phyloP scores from a whole-genome alignment of 1,140 invertebrate genomes.

The Aradophagus sp. region DNA sequence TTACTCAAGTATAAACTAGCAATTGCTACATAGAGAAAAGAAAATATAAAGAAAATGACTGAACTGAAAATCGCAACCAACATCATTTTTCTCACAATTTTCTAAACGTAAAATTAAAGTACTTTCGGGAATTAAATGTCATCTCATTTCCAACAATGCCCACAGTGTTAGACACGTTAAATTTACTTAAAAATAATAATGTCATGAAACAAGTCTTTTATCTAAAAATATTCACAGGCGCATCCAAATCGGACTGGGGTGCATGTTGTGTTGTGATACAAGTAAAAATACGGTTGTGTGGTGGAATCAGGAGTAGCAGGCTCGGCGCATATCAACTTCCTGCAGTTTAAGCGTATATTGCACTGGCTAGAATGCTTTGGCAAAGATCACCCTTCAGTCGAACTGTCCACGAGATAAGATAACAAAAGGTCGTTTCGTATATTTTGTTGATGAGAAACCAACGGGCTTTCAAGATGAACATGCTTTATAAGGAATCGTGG shows the following conservation, averaged over 20 bases:
- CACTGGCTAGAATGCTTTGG: slow-evolving; percentile 22
- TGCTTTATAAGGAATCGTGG: too few relatives aligned
- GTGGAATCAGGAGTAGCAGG: slow-evolving; percentile 25
- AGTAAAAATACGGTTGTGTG: slow-evolving; percentile 34
- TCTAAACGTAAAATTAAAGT: too few relatives aligned
- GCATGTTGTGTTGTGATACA: slow-evolving; percentile 24
- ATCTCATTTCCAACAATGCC: too few relatives aligned
- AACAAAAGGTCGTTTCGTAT: slow-evolving; percentile 33
- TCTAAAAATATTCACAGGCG: slow-evolving; percentile 37
- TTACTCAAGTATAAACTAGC: too few relatives aligned
- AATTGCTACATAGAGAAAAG: too few relatives aligned
- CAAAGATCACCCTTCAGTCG: slow-evolving; percentile 36
- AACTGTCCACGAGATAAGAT: slow-evolving; percentile 34
- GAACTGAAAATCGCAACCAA: too few relatives aligned
- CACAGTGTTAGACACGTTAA: too few relatives aligned
- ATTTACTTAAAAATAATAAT: too few relatives aligned
- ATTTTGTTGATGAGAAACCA: slow-evolving; percentile 21
- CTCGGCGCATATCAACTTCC: slow-evolving; percentile 36
- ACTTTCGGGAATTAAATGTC: too few relatives aligned
- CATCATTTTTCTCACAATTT: too few relatives aligned
- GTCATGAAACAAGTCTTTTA: slow-evolving; percentile 19
- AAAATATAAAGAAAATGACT: too few relatives aligned
- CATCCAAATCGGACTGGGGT: slow-evolving; percentile 26
- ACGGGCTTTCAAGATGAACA: slow-evolving; percentile 12
- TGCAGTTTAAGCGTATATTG: slow-evolving; percentile 32